phyloP scores from a whole-genome alignment of 2,113 vertebrate genomes.

The Corythaeola cristata region DNA sequence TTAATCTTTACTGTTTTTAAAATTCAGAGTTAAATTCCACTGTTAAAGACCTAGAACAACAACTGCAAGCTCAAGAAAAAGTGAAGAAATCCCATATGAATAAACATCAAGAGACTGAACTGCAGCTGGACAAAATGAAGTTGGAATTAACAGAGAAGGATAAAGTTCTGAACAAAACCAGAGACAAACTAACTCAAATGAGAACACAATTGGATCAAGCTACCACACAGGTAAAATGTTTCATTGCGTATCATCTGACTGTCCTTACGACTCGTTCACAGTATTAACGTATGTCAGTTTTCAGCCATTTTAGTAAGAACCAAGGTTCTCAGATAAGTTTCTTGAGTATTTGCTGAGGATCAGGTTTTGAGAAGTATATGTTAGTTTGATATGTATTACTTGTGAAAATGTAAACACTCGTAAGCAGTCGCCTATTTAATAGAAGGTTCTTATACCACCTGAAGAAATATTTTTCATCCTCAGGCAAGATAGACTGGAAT shows the following conservation, averaged over 20 bases:
- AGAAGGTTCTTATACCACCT: neutral
- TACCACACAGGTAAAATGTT: conserved; percentile 76
- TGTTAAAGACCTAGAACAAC: conserved; percentile 81
- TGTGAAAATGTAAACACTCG: neutral
- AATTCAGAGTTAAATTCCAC: conserved; percentile 81
- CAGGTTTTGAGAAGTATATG: neutral
- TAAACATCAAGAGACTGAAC: conserved; percentile 82
- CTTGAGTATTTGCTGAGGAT: neutral
- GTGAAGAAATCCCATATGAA: conserved; percentile 74
- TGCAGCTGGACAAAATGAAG: conserved; percentile 80
- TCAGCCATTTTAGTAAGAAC: neutral
- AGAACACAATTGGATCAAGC: conserved; percentile 78
- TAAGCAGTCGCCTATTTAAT: neutral
- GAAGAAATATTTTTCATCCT: neutral
- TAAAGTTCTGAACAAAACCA: conserved; percentile 78
- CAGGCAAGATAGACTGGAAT: neutral
- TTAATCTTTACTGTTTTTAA: neutral
- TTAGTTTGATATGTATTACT: neutral
- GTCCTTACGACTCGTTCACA: neutral
- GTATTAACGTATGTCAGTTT: neutral
- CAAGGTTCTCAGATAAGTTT: neutral
- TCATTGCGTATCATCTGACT: neutral
- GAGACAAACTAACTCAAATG: conserved; percentile 80
- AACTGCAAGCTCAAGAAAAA: conserved; percentile 83
- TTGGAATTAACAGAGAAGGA: conserved; percentile 83